A percentile compares a stretch with the other conserved stretches of the same genome.
These are phyloP conservation scores for Fragum whitleyi DNA, from an alignment of 2,888 invertebrate species.

Conservation along the genomic window DNA sequence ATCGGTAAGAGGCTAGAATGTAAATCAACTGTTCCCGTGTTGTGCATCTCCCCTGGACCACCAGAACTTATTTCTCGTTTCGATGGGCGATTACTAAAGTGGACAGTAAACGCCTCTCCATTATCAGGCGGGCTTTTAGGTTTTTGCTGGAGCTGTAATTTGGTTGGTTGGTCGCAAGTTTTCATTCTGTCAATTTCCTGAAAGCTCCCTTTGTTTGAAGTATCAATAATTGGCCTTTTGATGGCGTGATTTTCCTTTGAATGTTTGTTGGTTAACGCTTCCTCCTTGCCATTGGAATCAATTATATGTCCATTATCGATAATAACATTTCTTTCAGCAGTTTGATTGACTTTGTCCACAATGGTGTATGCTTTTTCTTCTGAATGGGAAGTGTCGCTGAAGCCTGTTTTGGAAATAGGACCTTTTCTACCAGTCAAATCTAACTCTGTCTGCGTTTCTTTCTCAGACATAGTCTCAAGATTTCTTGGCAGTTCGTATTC, in stretches of 20 bases:
- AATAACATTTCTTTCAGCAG: too few relatives aligned
- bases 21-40: not conserved
- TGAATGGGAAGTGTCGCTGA: not conserved
- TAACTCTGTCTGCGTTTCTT: constrained; percentile 3
- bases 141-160: not conserved
- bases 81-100: not conserved
- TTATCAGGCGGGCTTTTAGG: not conserved
- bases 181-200: not conserved
- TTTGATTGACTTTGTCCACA: too few relatives aligned
- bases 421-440: too few relatives aligned
- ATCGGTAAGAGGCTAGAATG: constrained; percentile 1
- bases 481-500: not conserved
- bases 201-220: not conserved
- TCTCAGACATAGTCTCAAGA: not conserved
- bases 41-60: not conserved
- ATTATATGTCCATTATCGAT: too few relatives aligned
- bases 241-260: not conserved
- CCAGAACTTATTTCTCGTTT: not conserved
- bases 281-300: not conserved
- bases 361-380: too few relatives aligned
- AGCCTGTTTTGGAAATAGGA: not conserved
- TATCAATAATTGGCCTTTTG: not conserved
- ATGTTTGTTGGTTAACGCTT: not conserved
- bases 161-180: not conserved
- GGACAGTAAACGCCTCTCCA: not conserved